Evolutionary conservation across 2,113 vertebrate species (phyloP), one percentile per base, ranked within the genome.

Genomic region (Python bivittatus): DNA sequence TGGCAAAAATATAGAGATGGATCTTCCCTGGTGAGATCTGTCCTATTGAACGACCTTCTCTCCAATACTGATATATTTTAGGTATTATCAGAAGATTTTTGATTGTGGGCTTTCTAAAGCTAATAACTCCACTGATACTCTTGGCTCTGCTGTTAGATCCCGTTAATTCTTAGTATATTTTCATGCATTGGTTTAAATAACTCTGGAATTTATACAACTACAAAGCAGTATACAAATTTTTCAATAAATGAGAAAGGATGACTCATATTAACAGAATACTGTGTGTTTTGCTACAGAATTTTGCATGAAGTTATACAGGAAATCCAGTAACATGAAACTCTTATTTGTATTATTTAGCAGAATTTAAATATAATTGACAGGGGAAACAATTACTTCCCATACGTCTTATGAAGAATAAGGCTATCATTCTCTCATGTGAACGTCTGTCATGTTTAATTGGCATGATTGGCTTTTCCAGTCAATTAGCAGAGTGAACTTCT

Each of bases 401-500:
- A 27, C 87, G 29, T 53, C 56, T 38, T 89, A 89, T 89, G n/a
- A 84, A 56, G 84, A 90, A 90, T 27, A 90, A 87, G 56, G 56
- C 89, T 15, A 60, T 79, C 88, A 90, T 42, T 90, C 72, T 88
- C 91, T 64, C 60, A 44, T 85, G 57, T 53, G 61, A 88, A 61
- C 44, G 5, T 90, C 56, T 68, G 89, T 85, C 54, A 90, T 64
- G 86, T 92, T 85, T 91, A 92, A 94, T 85, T 53, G 92, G 89
- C 86, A 57, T 20, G 44, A 88, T 84, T 91, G 85, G 89, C 72
- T 86, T 89, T 91, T 60, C 42, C 17, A 86, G 84, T 56, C 57
- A 58, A 58, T 86, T 88, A 91, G 17, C 10, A 48, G n/a, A 17
- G 84, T 86, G 91, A 90, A 89, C 22, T 72, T 89, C 4, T 86